These are phyloP conservation scores for Cherax quadricarinatus DNA, from an alignment of 1,140 invertebrate species.

Conservation along the genomic window DNA sequence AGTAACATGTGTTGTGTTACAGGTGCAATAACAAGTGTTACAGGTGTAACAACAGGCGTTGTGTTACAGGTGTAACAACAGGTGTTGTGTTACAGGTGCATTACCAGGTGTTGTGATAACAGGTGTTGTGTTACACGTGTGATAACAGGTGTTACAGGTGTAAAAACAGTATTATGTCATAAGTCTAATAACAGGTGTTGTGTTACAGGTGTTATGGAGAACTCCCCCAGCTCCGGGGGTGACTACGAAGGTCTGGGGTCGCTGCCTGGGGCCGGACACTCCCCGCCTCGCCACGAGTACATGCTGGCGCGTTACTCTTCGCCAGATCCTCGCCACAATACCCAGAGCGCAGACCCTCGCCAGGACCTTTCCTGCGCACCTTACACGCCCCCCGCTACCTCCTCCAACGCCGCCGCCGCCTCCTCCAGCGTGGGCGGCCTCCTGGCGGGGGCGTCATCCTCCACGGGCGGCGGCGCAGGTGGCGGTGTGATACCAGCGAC, in stretches of 20 bases:
- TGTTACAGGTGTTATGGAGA: conserved; percentile 64
- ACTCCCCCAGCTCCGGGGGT: conserved; percentile 57
- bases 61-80: no score
- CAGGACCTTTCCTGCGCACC: conserved; percentile 59
- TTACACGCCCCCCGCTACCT: conserved; percentile 60
- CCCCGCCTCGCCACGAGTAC: conserved; percentile 61
- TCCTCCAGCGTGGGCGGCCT: conserved; percentile 50
- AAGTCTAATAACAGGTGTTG: background rate
- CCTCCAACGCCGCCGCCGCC: conserved; percentile 42
- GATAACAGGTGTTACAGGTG: background rate
- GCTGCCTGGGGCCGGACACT: conserved; percentile 29
- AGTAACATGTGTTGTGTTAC: background rate
- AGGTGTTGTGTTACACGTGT: conserved; percentile 24
- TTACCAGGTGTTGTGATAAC: background rate
- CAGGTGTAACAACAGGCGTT: no score
- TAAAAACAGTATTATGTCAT: no score
- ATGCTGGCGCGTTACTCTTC: conserved; percentile 60
- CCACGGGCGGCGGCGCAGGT: conserved; percentile 43
- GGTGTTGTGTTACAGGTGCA: background rate
- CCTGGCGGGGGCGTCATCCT: conserved; percentile 41
- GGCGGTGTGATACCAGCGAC: conserved; percentile 40
- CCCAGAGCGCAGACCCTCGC: conserved; percentile 42
- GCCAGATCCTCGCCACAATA: conserved; percentile 49
- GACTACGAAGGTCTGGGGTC: conserved; percentile 65
- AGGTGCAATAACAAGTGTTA: background rate